Conservation (phyloP, 1,140 invertebrate genomes). For the Pectinophora gossypiella region DNA sequence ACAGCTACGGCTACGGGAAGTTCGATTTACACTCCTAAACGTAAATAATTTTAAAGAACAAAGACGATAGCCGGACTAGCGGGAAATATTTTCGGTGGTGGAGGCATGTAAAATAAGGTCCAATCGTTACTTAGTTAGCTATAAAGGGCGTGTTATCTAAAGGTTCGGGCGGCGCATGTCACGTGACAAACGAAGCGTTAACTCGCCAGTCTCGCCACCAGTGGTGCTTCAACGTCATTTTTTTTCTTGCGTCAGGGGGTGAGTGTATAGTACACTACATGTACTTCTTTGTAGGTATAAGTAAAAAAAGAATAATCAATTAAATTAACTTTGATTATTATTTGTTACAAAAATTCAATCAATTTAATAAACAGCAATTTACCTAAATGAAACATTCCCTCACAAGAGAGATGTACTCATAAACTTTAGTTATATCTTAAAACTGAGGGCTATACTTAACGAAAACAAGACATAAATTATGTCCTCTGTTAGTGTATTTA, state of each 20-base stretch:
- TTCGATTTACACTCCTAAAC: conserved; percentile 29
- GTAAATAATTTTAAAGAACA: conserved; percentile 23
- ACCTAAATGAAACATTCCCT: too few species aligned
- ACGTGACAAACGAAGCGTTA: conserved; percentile 37
- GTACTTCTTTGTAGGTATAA: too few species aligned
- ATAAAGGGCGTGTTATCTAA: conserved; percentile 42
- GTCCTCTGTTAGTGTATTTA: not conserved
- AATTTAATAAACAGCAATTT: too few species aligned
- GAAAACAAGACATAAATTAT: not conserved
- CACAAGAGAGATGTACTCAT: too few species aligned
- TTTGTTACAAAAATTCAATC: too few species aligned
- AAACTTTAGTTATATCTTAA: too few species aligned
- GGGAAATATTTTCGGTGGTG: conserved; percentile 20
- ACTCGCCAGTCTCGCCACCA: conserved; percentile 30
- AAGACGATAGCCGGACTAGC: not conserved
- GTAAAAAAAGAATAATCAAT: too few species aligned
- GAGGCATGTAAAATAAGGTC: conserved; percentile 21
- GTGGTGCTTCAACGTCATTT: conserved; percentile 29
- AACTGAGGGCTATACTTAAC: too few species aligned
- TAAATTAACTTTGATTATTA: too few species aligned
- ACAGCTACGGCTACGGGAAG: conserved; percentile 37
- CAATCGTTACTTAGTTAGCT: conserved; percentile 30
- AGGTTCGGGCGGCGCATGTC: conserved; percentile 37
- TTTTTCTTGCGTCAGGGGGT: conserved; percentile 44
- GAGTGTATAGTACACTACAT: too few species aligned